A percentile compares a stretch with the other conserved stretches of the same genome.
These are phyloP conservation scores for Monodelphis domestica DNA, from an alignment of 2,797 vertebrate species.

Conservation along the genomic window DNA sequence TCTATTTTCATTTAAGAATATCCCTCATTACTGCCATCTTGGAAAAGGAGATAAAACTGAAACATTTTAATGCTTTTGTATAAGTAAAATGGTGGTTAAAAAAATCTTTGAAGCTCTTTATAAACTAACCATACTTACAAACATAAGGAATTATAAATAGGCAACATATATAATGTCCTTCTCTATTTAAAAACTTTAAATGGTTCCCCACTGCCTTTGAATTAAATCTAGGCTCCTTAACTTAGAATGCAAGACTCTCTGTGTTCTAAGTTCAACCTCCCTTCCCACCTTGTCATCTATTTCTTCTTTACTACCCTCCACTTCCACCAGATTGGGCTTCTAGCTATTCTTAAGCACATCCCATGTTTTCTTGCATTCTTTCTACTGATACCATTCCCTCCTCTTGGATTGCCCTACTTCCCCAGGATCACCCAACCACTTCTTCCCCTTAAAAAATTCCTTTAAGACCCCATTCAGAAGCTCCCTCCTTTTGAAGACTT, in stretches of 20 bases:
- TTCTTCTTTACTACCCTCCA: not conserved
- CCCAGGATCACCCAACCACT: not conserved
- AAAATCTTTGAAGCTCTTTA: not conserved
- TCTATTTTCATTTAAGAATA: not conserved
- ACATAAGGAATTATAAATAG: not conserved
- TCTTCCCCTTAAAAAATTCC: not conserved
- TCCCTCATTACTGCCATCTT: not conserved
- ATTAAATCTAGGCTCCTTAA: not conserved
- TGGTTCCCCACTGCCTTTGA: not conserved
- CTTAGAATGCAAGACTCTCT: not conserved
- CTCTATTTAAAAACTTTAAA: not conserved
- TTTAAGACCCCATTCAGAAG: not conserved
- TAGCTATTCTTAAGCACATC: not conserved
- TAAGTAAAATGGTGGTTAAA: not conserved
- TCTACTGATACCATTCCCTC: not conserved
- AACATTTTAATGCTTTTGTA: not conserved
- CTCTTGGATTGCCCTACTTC: not conserved
- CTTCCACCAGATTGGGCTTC: not conserved
- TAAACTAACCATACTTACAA: conserved; percentile 23
- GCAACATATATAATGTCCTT: not conserved
- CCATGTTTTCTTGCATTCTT: not conserved
- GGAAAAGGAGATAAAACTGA: conserved; percentile 16
- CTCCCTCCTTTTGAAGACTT: not conserved
- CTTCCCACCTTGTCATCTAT: not conserved
- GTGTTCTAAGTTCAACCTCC: not conserved